A percentile compares a stretch with the other conserved stretches of the same genome.
phyloP scores from a whole-genome alignment of 1,140 invertebrate genomes.

The Gerris buenoi region DNA sequence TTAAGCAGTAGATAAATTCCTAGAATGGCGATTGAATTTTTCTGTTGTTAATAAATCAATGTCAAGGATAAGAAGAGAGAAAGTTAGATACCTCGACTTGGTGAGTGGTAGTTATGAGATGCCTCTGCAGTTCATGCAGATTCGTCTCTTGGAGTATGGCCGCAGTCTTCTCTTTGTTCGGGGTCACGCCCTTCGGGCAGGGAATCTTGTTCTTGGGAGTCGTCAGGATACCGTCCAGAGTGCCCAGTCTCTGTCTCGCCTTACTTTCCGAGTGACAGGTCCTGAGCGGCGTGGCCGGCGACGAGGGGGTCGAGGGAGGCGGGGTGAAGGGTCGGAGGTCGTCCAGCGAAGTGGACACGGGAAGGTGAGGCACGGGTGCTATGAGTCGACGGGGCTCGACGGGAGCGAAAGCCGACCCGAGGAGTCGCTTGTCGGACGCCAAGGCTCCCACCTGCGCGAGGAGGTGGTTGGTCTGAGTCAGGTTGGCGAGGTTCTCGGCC shows the following conservation, averaged over 20 bases:
- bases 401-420: slow-evolving; percentile 29
- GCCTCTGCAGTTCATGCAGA: slow-evolving; percentile 63
- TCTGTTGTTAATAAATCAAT: too few species aligned
- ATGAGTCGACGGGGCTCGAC: background rate
- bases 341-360: slow-evolving; percentile 10
- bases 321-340: background rate
- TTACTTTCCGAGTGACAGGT: slow-evolving; percentile 4
- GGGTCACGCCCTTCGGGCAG: slow-evolving; percentile 19
- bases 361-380: slow-evolving; percentile 11
- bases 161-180: slow-evolving; percentile 46
- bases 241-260: slow-evolving; percentile 16
- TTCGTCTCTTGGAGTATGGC: slow-evolving; percentile 67
- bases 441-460: slow-evolving; percentile 42
- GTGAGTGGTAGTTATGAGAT: slow-evolving; percentile 63
- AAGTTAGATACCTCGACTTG: slow-evolving; percentile 55
- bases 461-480: slow-evolving; percentile 44
- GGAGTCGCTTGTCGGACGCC: slow-evolving; percentile 39
- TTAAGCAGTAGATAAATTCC: too few species aligned
- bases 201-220: slow-evolving; percentile 18
- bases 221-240: slow-evolving; percentile 24
- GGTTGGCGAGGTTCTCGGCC: slow-evolving; percentile 45
- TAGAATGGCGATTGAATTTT: too few species aligned
- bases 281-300: slow-evolving; percentile 5
- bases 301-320: background rate
- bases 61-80: slow-evolving; percentile 4